A percentile compares a stretch with the other conserved stretches of the same genome.
phyloP scores from a whole-genome alignment of 2,797 vertebrate species.

The Tauraco hartlaubi region DNA sequence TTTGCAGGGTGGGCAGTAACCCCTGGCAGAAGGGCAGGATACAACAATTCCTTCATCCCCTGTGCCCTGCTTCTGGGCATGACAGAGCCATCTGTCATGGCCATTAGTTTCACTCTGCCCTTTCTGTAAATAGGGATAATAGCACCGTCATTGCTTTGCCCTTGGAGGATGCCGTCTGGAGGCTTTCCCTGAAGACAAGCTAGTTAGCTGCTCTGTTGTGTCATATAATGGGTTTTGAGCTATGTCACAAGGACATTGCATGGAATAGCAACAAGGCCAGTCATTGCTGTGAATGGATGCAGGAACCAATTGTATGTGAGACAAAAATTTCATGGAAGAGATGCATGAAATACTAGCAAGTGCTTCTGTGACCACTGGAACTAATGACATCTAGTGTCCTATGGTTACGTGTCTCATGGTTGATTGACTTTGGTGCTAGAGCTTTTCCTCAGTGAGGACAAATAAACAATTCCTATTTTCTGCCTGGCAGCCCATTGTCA shows the following conservation, averaged over 20 bases:
- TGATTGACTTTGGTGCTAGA: not conserved
- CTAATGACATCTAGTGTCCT: not conserved
- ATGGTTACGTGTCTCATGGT: not conserved
- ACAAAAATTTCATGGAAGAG: slow-evolving; percentile 14
- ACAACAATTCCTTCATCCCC: not conserved
- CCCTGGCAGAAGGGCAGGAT: not conserved
- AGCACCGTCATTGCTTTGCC: slow-evolving; percentile 1
- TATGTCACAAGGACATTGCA: not conserved
- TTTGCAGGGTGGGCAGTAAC: not conserved
- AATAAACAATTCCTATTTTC: slow-evolving; percentile 8
- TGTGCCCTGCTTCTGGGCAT: not conserved
- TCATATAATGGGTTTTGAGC: not conserved
- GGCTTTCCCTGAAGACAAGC: not conserved
- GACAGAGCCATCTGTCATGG: not conserved
- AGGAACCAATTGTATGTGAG: not conserved
- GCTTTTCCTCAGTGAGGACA: not conserved
- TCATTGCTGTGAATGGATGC: rapidly evolving
- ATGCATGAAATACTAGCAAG: not conserved
- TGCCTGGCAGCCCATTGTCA: not conserved
- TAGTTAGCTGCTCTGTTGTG: not conserved
- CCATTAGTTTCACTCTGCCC: not conserved
- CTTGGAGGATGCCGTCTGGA: not conserved
- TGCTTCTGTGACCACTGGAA: not conserved
- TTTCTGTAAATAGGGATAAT: not conserved
- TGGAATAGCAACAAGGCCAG: not conserved